These are phyloP conservation scores for Halocynthia aurantium DNA, from an alignment of 23 tunicate species.

Conservation along the genomic window DNA sequence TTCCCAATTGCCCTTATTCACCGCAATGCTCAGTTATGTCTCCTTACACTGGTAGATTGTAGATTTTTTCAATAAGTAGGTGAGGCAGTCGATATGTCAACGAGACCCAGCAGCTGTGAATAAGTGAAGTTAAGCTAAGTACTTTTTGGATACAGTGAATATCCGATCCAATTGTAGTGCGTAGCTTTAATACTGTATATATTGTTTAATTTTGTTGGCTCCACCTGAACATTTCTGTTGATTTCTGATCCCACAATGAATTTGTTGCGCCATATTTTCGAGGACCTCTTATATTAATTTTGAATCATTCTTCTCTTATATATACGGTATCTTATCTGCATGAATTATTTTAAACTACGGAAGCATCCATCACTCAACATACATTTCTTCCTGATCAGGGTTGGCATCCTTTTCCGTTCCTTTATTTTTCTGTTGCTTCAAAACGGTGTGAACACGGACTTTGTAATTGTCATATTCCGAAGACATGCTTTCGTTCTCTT, in stretches of 20 bases:
- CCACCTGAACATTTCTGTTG: background rate
- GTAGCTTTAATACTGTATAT: too few species aligned
- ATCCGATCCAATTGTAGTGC: too few species aligned
- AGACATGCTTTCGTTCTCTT: slow-evolving; percentile 39
- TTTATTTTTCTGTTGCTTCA: slow-evolving; percentile 81
- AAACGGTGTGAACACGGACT: slow-evolving; percentile 76
- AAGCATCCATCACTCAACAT: background rate
- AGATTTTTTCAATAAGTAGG: too few species aligned
- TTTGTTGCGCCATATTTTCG: background rate
- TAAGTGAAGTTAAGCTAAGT: too few species aligned
- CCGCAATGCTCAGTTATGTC: too few species aligned
- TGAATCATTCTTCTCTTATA: too few species aligned
- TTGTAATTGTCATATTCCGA: slow-evolving; percentile 79
- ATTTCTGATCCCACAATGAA: background rate
- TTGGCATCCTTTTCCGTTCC: slow-evolving; percentile 24
- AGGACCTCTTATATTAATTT: background rate
- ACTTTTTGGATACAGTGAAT: too few species aligned
- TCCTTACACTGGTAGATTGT: too few species aligned
- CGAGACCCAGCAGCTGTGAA: too few species aligned
- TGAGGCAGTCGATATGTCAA: too few species aligned
- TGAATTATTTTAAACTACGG: background rate
- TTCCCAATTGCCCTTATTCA: too few species aligned
- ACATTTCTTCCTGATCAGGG: slow-evolving; percentile 27
- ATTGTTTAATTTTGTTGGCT: too few species aligned
- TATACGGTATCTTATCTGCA: background rate